Conservation (phyloP, 2,888 invertebrate genomes). For the Odontocerum albicorne region DNA sequence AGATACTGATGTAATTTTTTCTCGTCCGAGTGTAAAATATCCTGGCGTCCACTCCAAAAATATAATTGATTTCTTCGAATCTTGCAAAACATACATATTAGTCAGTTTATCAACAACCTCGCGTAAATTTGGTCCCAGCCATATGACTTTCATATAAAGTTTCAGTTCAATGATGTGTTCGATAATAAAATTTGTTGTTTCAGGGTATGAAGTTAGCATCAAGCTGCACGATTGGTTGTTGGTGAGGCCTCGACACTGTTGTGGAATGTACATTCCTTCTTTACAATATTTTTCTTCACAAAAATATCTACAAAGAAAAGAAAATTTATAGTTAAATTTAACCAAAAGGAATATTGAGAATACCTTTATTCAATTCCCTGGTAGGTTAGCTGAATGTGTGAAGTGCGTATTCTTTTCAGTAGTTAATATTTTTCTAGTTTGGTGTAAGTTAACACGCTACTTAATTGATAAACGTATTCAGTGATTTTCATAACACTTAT, state of each 20-base stretch:
- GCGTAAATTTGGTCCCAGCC: conserved; percentile 65
- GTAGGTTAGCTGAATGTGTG: neutral
- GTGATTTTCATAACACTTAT: no score
- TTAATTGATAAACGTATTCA: no score
- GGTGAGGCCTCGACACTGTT: conserved; percentile 48
- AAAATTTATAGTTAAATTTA: neutral
- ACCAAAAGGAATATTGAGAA: neutral
- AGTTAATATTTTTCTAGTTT: no score
- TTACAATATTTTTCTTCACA: conserved; percentile 54
- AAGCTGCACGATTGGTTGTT: conserved; percentile 46
- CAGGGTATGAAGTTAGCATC: conserved; percentile 53
- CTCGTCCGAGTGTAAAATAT: conserved; percentile 55
- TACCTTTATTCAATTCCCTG: neutral
- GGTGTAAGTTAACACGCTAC: no score
- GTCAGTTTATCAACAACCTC: conserved; percentile 46
- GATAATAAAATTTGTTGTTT: conserved; percentile 57
- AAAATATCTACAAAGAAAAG: conserved; percentile 44
- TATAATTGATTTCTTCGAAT: conserved; percentile 51
- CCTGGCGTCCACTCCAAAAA: conserved; percentile 72
- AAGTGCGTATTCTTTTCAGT: neutral
- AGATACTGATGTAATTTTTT: conserved; percentile 55
- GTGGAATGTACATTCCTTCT: conserved; percentile 61
- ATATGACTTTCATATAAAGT: conserved; percentile 66
- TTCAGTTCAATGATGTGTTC: conserved; percentile 62
- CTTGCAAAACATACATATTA: conserved; percentile 39